A percentile compares a stretch with the other conserved stretches of the same genome.
These are phyloP conservation scores for Apogon hyalosoma DNA, from an alignment of 2,797 vertebrate genomes.

Conservation along the genomic window DNA sequence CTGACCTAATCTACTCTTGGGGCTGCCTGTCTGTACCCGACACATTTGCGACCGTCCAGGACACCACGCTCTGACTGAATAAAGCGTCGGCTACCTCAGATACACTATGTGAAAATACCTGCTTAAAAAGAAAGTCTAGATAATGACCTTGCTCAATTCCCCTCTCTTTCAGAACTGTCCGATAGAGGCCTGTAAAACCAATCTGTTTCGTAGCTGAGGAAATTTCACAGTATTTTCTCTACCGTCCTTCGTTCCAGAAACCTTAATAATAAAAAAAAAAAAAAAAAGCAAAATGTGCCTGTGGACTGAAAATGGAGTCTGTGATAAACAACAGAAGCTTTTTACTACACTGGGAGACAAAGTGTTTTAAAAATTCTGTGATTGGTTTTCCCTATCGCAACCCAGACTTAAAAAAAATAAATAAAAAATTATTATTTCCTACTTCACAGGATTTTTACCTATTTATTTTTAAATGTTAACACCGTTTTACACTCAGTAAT, in stretches of 20 bases:
- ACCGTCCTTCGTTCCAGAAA: neutral
- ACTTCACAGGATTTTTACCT: too few species aligned
- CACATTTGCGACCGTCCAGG: constrained; percentile 9
- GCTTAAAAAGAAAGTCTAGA: constrained; percentile 1
- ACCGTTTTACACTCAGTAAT: too few species aligned
- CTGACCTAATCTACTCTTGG: constrained; percentile 2
- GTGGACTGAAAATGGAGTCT: neutral
- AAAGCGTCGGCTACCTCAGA: neutral
- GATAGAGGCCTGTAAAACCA: constrained; percentile 3
- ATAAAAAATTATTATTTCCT: too few species aligned
- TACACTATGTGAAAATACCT: neutral
- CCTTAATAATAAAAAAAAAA: neutral
- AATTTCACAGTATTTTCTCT: neutral
- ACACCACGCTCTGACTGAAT: neutral
- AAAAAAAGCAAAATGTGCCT: neutral
- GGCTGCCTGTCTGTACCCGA: neutral
- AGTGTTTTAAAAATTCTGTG: too few species aligned
- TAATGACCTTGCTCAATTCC: constrained; percentile 10
- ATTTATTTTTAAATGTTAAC: too few species aligned
- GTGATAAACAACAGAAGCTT: neutral
- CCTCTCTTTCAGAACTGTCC: neutral
- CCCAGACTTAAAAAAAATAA: too few species aligned
- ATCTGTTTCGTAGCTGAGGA: neutral
- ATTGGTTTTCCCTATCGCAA: neutral
- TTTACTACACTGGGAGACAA: neutral